Percentiles rank a stretch among this genome's conserved stretches.
Evolutionary conservation across 2,888 invertebrate species (phyloP).

Genomic region (Ichneumoninae sp.): DNA sequence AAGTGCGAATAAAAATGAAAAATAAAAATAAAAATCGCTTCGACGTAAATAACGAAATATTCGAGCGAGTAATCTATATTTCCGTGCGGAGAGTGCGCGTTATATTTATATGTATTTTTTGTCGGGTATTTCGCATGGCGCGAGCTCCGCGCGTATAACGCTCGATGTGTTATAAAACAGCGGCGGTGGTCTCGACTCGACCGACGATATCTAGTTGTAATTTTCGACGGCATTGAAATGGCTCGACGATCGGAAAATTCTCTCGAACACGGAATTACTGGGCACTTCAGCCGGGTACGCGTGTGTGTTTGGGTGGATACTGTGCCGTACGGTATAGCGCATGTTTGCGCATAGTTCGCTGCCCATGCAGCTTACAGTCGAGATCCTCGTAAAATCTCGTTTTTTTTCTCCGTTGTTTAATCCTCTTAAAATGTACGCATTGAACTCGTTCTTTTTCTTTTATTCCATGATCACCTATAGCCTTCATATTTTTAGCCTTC

Average conservation of each 20-base stretch:
- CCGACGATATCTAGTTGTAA: constrained; percentile 36
- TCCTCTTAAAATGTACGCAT: neutral
- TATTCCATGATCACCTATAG: neutral
- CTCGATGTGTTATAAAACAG: constrained; percentile 1
- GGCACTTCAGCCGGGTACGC: constrained; percentile 15
- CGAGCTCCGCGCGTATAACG: neutral
- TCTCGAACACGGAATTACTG: constrained; percentile 43
- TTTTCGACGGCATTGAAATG: constrained; percentile 57
- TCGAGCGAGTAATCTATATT: constrained; percentile 32
- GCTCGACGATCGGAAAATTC: constrained; percentile 60
- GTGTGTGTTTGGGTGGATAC: neutral
- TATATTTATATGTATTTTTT: constrained; percentile 21
- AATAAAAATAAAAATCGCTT: neutral
- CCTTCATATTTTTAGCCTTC: neutral
- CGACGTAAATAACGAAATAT: constrained; percentile 51
- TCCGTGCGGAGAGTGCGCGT: neutral
- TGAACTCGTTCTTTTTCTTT: neutral
- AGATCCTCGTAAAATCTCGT: neutral
- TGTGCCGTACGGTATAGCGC: neutral
- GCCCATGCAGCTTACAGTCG: constrained; percentile 12
- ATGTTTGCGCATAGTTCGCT: constrained; percentile 3
- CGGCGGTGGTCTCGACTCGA: neutral
- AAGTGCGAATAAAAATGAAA: neutral
- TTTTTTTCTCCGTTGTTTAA: neutral
- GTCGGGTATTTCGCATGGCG: constrained; percentile 7